Conservation (phyloP, 2,888 invertebrate genomes). For the Drosophila parthenogenetica region DNA sequence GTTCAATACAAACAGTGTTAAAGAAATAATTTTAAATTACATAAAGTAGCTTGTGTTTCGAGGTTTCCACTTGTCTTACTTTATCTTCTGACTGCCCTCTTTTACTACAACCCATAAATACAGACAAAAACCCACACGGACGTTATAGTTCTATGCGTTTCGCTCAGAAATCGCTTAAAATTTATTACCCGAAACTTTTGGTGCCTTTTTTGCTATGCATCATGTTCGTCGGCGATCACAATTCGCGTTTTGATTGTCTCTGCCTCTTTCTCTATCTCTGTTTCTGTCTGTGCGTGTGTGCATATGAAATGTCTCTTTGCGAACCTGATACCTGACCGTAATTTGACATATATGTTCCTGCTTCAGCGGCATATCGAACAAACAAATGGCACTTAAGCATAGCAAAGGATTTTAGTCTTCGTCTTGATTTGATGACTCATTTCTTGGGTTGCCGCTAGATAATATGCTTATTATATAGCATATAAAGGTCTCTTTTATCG, state of each 20-base stretch:
- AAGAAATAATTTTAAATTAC: neutral
- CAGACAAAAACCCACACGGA: neutral
- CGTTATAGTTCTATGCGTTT: conserved; percentile 45
- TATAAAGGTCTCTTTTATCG: conserved; percentile 1
- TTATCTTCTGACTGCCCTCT: conserved; percentile 28
- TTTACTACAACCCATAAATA: conserved; percentile 3
- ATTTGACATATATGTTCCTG: conserved; percentile 50
- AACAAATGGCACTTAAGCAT: conserved; percentile 67
- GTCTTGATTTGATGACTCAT: conserved; percentile 47
- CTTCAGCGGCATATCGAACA: conserved; percentile 71
- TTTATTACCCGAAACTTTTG: conserved; percentile 76
- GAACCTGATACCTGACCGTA: conserved; percentile 51
- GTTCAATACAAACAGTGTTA: neutral
- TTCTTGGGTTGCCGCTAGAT: neutral
- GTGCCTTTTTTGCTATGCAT: conserved; percentile 70
- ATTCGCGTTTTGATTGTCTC: conserved; percentile 35
- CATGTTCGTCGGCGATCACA: conserved; percentile 50
- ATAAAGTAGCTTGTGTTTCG: neutral
- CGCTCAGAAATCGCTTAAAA: conserved; percentile 72
- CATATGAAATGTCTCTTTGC: conserved; percentile 66
- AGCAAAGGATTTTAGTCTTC: neutral
- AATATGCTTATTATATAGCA: conserved; percentile 18
- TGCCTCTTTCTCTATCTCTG: neutral
- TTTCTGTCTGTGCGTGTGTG: conserved; percentile 65
- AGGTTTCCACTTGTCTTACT: neutral